phyloP scores from a whole-genome alignment of 1,140 invertebrate species.

The Drosophila parvula region DNA sequence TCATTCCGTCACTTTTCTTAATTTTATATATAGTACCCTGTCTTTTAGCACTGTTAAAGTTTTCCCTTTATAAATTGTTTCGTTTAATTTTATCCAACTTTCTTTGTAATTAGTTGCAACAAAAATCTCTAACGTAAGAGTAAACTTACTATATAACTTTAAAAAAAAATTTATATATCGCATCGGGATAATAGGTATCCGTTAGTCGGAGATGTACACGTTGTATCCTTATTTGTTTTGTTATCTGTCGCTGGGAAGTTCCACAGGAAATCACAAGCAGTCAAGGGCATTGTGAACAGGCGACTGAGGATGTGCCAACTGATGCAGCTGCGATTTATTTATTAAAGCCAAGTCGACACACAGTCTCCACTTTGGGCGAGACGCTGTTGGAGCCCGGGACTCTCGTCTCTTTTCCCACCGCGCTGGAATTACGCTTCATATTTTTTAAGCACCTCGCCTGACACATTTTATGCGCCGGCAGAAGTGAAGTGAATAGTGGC shows the following conservation, averaged over 20 bases:
- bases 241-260: slow-evolving; percentile 63
- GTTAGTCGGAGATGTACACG: neutral
- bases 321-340: slow-evolving; percentile 77
- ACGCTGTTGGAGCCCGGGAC: slow-evolving; percentile 14
- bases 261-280: slow-evolving; percentile 73
- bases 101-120: neutral
- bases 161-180: too few relatives aligned
- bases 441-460: slow-evolving; percentile 71
- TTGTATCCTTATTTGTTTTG: slow-evolving; percentile 33
- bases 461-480: slow-evolving; percentile 66
- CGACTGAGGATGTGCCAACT: slow-evolving; percentile 55
- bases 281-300: slow-evolving; percentile 61
- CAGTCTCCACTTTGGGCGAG: slow-evolving; percentile 33
- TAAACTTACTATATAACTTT: neutral
- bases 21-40: slow-evolving; percentile 12
- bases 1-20: slow-evolving; percentile 23
- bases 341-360: slow-evolving; percentile 61
- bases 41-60: neutral
- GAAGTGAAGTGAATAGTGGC: slow-evolving; percentile 71
- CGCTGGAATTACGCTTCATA: slow-evolving; percentile 44
- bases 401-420: slow-evolving; percentile 6
- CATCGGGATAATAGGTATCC: slow-evolving; percentile 5
- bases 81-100: neutral
- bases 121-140: neutral
- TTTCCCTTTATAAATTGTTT: neutral